Evolutionary conservation across 2,113 vertebrate genomes (phyloP).

Genomic region (Tautogolabrus adspersus): DNA sequence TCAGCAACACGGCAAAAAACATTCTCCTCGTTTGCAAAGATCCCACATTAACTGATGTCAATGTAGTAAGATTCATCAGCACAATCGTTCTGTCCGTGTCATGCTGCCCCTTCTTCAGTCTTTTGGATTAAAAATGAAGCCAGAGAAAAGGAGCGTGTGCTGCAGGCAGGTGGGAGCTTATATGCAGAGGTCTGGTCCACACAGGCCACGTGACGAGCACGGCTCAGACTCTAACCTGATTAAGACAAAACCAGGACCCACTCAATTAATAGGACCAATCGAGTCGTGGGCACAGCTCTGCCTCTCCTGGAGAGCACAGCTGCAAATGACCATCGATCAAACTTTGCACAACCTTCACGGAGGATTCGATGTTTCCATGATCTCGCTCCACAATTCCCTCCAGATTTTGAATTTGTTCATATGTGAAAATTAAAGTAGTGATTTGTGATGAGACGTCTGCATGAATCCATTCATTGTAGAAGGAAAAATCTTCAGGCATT

Average conservation of each 20-base stretch:
- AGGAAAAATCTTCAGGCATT: no score
- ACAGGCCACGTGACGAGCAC: constrained; percentile 54
- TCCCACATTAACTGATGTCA: no score
- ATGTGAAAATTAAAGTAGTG: no score
- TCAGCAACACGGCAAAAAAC: no score
- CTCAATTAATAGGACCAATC: constrained; percentile 77
- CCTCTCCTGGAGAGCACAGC: constrained; percentile 13
- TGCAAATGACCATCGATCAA: constrained; percentile 51
- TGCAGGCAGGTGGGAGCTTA: background rate
- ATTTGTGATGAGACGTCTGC: constrained; percentile 5
- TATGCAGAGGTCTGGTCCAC: constrained; percentile 4
- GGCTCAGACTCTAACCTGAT: constrained; percentile 69
- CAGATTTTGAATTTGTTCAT: no score
- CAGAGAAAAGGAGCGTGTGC: background rate
- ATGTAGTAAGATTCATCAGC: no score
- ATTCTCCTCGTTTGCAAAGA: no score
- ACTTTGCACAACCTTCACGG: background rate
- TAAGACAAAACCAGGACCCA: constrained; percentile 63
- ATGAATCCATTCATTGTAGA: no score
- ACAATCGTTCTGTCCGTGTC: no score
- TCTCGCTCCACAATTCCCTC: no score
- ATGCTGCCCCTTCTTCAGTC: no score
- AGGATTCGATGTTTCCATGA: background rate
- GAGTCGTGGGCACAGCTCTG: constrained; percentile 56
- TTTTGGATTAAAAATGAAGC: constrained; percentile 4